Evolutionary conservation across 53 echinoderm and acorn worm genomes (phyloP), one percentile per base, ranked within the genome.

Genomic region (Glandiceps talaboti): DNA sequence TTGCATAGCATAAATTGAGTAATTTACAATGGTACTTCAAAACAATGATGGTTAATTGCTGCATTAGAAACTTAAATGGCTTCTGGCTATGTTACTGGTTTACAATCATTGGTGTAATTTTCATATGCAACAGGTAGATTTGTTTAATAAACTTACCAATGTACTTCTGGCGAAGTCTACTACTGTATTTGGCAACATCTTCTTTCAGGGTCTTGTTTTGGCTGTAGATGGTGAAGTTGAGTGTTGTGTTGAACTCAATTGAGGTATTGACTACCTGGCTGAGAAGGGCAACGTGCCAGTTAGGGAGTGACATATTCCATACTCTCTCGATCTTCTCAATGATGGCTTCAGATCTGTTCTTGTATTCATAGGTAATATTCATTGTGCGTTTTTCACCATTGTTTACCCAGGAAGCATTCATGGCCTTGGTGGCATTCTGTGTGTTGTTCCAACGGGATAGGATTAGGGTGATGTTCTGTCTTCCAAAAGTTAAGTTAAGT

Each of bases 101-200:
- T n/a, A n/a, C n/a, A n/a, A n/a, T n/a, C n/a, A n/a, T n/a, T n/a
- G n/a, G n/a, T n/a, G n/a, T n/a, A n/a, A n/a, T n/a, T n/a, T n/a
- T n/a, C n/a, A n/a, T n/a, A n/a, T n/a, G n/a, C n/a, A n/a, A n/a
- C n/a, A n/a, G n/a, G n/a, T n/a, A n/a, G n/a, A n/a, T n/a, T n/a
- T n/a, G n/a, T n/a, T n/a, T n/a, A n/a, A n/a, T n/a, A n/a, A n/a
- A 83, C 93, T 87, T 83, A 99, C 99, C 88, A 83, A 76, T 30
- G 29, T 78, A 72, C 27, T 73, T 80, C 92, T 99, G 45, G 81
- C 77, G 82, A 99, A 94, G 74, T 89, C 85, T 29, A 87, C 73
- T 33, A 78, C 77, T 45, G 93, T 81, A 28, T 82, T 86, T 29
- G 89, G 83, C 64, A 45, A 45, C 64, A 12, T 45, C 64, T 45